Base-by-base conservation (phyloP, 2,797 vertebrate species). In the Emys orbicularis region DNA sequence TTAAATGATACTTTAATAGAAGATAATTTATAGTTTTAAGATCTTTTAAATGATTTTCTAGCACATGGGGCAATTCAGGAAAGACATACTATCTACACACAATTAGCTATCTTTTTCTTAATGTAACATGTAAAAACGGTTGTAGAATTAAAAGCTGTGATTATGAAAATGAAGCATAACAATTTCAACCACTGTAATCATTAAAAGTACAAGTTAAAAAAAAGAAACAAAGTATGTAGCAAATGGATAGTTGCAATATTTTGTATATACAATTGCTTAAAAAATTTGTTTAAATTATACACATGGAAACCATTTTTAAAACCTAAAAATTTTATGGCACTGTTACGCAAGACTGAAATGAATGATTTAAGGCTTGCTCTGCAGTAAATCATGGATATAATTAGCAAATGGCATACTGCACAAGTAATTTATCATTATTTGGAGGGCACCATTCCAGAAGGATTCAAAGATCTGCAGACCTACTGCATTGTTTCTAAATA, bases 371-470 rank as follows among this genome's bases (percentile, higher is more conserved):
- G 99, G 99, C 99, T 99, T 98, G 99, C 99, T 99, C 99, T 99
- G 99, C 99, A 99, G 99, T 99, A 99, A 99, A 99, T 99, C 99
- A 99, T 99, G 99, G 99, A 99, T 99, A 99, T 99, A 99, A 99
- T 99, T 99, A 99, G 99, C 99, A 99, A 99, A 99, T 99, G 99
- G 99, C 99, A 99, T 99, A 99, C 99, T 99, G 99, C 99, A 99
- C 99, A 99, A 99, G 99, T 99, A 99, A 99, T 99, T 99, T 99
- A 99, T 99, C 99, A 99, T 99, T 99, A 99, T 99, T 99, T 99
- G 99, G 99, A 99, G 99, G 99, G 99, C 99, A 99, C 98, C 99
- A 99, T 99, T 99, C 99, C 99, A 99, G 99, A 99, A 99, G 99
- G 99, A 99, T 99, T 99, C 98, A 98, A 99, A 99, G 98, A 99